Evolutionary conservation across 2,888 invertebrate species (phyloP).

Genomic region (Anthrax anthrax): DNA sequence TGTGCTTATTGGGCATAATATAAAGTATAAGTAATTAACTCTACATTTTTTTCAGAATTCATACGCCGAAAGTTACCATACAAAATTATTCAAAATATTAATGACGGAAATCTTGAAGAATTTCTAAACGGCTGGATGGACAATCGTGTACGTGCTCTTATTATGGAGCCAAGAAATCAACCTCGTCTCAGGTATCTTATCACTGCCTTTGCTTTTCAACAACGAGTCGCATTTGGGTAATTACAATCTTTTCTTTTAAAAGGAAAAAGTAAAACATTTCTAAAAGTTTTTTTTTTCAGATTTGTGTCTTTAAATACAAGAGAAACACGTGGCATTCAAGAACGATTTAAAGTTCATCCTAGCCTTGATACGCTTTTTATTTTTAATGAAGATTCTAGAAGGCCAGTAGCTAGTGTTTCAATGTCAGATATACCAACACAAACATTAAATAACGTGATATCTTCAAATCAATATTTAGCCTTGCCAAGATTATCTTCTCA

Average conservation of each 20-base stretch:
- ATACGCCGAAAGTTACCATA: constrained; percentile 76
- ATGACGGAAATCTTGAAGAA: constrained; percentile 53
- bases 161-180: constrained; percentile 64
- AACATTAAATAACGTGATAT: constrained; percentile 76
- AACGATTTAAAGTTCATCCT: constrained; percentile 56
- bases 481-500: constrained; percentile 88
- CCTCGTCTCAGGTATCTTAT: constrained; percentile 75
- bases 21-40: background rate
- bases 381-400: constrained; percentile 72
- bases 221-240: constrained; percentile 77
- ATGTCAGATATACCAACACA: constrained; percentile 83
- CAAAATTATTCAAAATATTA: constrained; percentile 55
- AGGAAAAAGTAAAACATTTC: background rate
- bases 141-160: constrained; percentile 78
- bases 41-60: constrained; percentile 49
- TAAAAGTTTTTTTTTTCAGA: constrained; percentile 32
- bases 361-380: constrained; percentile 69
- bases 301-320: constrained; percentile 48
- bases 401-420: constrained; percentile 72
- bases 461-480: constrained; percentile 74
- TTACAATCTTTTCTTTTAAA: background rate
- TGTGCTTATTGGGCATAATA: too few species aligned
- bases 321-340: constrained; percentile 48
- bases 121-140: constrained; percentile 84
- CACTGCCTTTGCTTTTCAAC: constrained; percentile 73